Conservation (phyloP, 2,113 vertebrate species). For the Todiramphus saurophagus region DNA sequence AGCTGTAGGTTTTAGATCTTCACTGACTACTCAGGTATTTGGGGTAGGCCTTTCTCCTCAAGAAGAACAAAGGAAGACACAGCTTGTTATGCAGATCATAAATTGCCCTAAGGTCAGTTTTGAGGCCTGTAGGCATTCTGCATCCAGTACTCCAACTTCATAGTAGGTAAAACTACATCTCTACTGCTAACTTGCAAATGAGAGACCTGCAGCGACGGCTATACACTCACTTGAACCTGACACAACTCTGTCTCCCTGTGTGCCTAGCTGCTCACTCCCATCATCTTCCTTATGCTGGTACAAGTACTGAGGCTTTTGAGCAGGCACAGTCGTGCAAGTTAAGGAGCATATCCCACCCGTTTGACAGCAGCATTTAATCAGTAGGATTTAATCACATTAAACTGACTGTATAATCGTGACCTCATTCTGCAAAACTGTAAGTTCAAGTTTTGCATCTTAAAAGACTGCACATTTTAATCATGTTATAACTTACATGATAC, state of each 20-base stretch:
- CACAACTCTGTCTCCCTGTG: neutral
- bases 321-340: neutral
- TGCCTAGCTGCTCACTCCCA: neutral
- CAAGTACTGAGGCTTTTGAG: neutral
- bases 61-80: neutral
- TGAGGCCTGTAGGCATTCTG: neutral
- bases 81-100: neutral
- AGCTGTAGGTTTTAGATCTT: neutral
- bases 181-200: neutral
- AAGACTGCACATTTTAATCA: neutral
- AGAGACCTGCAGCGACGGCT: neutral
- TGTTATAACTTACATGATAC: neutral
- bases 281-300: neutral
- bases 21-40: neutral
- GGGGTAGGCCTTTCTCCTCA: neutral
- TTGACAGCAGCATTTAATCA: constrained; percentile 22
- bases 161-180: neutral
- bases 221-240: fast-evolving
- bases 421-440: neutral
- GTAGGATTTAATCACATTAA: constrained; percentile 29
- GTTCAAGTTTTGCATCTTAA: constrained; percentile 8
- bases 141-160: neutral
- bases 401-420: constrained; percentile 25
- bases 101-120: neutral
- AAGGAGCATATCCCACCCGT: neutral